A percentile compares a stretch with the other conserved stretches of the same genome.
Conservation (phyloP, 2,888 invertebrate species). For the Melikaiella ostensackeni region DNA sequence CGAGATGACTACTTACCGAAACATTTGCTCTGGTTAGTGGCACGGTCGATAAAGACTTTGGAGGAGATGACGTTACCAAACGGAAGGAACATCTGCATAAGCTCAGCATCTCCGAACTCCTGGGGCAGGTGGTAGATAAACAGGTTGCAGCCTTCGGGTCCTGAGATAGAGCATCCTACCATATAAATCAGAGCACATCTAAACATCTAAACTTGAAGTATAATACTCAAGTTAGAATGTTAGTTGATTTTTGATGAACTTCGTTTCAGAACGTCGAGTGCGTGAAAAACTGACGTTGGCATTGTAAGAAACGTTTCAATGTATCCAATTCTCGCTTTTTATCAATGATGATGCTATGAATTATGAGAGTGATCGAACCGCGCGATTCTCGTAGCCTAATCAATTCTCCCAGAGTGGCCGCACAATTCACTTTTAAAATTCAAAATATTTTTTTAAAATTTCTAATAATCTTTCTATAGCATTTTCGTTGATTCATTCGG, state of each 20-base stretch:
- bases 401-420: neutral
- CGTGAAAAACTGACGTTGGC: conserved; percentile 35
- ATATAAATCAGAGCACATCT: conserved; percentile 78
- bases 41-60: conserved; percentile 99
- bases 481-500: too few species aligned
- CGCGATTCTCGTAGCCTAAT: conserved; percentile 57
- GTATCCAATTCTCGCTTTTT: conserved; percentile 24
- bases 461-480: too few species aligned
- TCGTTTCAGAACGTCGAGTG: conserved; percentile 54
- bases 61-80: conserved; percentile 99
- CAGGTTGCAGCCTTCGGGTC: conserved; percentile 99
- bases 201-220: conserved; percentile 78
- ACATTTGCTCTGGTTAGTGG: conserved; percentile 99
- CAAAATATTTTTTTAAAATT: conserved; percentile 2
- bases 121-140: conserved; percentile 99
- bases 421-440: conserved; percentile 12
- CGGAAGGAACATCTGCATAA: conserved; percentile 99
- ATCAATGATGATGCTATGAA: conserved; percentile 62
- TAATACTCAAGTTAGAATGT: conserved; percentile 76
- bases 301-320: conserved; percentile 10
- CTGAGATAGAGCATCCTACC: conserved; percentile 95
- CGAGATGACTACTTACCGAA: conserved; percentile 89
- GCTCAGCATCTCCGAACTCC: conserved; percentile 99
- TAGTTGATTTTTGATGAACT: conserved; percentile 69
- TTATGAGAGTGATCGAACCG: conserved; percentile 67